Percentiles rank a stretch among this genome's conserved stretches.
Evolutionary conservation across 1,140 invertebrate genomes (phyloP).

Genomic region (Drosophila baimaii): DNA sequence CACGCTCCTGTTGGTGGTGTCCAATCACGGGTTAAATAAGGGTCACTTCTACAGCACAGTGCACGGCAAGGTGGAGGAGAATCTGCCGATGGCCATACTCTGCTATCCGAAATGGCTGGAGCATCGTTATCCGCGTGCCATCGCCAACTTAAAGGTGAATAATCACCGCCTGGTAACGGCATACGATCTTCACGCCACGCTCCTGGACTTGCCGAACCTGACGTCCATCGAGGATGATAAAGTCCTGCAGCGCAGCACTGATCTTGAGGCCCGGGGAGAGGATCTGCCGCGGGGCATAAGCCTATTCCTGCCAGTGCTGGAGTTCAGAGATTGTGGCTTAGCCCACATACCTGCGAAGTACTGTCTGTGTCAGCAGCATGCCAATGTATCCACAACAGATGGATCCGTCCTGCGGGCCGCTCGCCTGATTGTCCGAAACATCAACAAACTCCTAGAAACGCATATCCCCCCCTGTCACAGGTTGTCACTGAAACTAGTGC

Average conservation of each 20-base stretch:
- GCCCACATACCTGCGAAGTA: conserved; percentile 19
- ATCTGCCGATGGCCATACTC: conserved; percentile 92
- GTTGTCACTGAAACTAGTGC: conserved; percentile 11
- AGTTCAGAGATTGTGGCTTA: conserved; percentile 9
- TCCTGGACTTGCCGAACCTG: conserved; percentile 32
- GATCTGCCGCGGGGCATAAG: conserved; percentile 29
- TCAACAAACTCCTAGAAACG: conserved; percentile 8
- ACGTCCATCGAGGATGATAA: conserved; percentile 8
- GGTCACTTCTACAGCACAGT: conserved; percentile 85
- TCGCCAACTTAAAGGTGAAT: conserved; percentile 89
- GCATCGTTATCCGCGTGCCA: conserved; percentile 86
- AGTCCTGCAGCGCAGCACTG: conserved; percentile 10
- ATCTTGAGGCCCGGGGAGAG: not conserved
- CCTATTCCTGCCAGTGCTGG: conserved; percentile 36
- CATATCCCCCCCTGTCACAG: conserved; percentile 16
- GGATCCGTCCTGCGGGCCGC: conserved; percentile 17
- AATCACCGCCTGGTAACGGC: conserved; percentile 89
- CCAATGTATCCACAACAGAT: not conserved
- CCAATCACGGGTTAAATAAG: conserved; percentile 95
- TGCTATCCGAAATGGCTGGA: conserved; percentile 90
- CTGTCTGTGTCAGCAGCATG: conserved; percentile 13
- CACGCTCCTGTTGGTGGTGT: conserved; percentile 90
- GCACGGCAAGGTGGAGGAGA: conserved; percentile 92
- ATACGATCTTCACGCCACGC: conserved; percentile 91
- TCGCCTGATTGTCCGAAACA: conserved; percentile 9